Evolutionary conservation across 2,797 vertebrate genomes (phyloP), one percentile per base, ranked within the genome.

Genomic region (Muscicapa striata): DNA sequence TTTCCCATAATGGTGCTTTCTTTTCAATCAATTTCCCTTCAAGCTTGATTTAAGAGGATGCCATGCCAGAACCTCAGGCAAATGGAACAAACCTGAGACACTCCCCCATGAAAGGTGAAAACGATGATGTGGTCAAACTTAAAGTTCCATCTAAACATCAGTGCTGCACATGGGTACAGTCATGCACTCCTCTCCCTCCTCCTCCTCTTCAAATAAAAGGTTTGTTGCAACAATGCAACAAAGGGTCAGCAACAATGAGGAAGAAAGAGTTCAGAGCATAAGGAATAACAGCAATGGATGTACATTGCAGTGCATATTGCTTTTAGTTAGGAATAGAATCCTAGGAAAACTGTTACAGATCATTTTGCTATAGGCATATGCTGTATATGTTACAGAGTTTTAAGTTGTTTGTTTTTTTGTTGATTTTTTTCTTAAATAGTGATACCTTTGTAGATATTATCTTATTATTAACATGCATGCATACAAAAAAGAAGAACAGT

Each of bases 1-100:
- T 97, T 97, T 97, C 92, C 96, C 84, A 96, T 97, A 97, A 98
- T 94, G 83, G 91, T 94, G 57, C 96, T 98, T 97, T 97, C 96
- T 97, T 98, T 97, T 97, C 97, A 98, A 98, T 98, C 97, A 98
- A 97, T 98, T 98, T 97, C 90, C 97, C 90, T 97, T 98, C 97
- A 97, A 97, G 96, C 92, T 97, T 98, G 97, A 98, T 98, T 98
- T 98, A 98, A 97, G 97, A 97, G 91, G 67, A 95, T 93, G 95
- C 94, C 93, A 95, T 95, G 94, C 94, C 94, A 95, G 93, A 97
- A 94, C 91, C 85, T 95, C 58, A 92, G 93, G 68, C 13, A 0
- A 79, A 85, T 83, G 82, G 79, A 92, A 94, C 88, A 91, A 96
- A 92, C 93, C 73, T 72, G 92, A 95, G 97, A 97, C 91, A 95